Evolutionary conservation across 2,113 vertebrate species (phyloP).

Genomic region (Oceanites oceanicus): DNA sequence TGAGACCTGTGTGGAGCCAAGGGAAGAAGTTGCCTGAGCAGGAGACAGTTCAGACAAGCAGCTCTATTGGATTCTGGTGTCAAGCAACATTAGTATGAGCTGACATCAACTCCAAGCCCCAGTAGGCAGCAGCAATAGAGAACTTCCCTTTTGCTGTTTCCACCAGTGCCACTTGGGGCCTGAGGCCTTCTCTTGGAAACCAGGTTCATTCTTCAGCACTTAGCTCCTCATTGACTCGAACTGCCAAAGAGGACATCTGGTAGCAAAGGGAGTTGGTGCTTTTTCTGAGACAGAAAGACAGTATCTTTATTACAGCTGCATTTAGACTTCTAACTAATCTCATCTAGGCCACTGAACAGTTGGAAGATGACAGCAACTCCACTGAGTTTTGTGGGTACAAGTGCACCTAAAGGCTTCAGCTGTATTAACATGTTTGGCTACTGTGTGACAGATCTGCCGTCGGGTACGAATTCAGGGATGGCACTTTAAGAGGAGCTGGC

Average conservation of each 20-base stretch:
- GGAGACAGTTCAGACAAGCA: neutral
- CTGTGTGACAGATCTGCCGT: conserved; percentile 57
- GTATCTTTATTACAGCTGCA: conserved; percentile 29
- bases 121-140: neutral
- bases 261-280: neutral
- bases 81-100: neutral
- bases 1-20: neutral
- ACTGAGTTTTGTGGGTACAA: conserved; percentile 51
- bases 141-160: neutral
- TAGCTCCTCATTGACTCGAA: neutral
- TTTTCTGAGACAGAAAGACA: neutral
- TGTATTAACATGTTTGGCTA: conserved; percentile 59
- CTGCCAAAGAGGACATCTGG: conserved; percentile 23
- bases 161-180: neutral
- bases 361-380: conserved; percentile 57
- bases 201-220: neutral
- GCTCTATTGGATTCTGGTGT: neutral
- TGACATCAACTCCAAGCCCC: neutral
- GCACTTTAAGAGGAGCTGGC: conserved; percentile 65
- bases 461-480: conserved; percentile 49
- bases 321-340: conserved; percentile 43
- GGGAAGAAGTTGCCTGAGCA: neutral
- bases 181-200: neutral
- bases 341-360: conserved; percentile 52
- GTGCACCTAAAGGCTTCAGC: conserved; percentile 61